Evolutionary conservation across 64 coral and sea anemone species (phyloP).

Genomic region (Dendronephthya gigantea): DNA sequence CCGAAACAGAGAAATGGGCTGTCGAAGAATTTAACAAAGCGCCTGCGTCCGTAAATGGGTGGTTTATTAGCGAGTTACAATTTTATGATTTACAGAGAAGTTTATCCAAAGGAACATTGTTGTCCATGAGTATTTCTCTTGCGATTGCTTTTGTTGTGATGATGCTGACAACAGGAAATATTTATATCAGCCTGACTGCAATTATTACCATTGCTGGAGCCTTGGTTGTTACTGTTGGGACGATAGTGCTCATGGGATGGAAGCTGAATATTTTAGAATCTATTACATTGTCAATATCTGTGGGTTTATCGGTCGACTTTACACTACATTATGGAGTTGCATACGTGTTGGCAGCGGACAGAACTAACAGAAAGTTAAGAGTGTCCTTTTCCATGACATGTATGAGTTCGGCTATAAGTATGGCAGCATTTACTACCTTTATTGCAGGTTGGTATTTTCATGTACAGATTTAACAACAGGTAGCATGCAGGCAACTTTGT

Average conservation of each 20-base stretch:
- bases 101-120: constrained; percentile 58
- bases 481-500: too few species aligned
- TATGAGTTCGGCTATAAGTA: constrained; percentile 90
- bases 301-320: constrained; percentile 91
- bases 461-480: background rate
- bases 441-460: constrained; percentile 51
- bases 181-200: constrained; percentile 72
- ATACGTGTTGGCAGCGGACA: constrained; percentile 72
- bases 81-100: constrained; percentile 88
- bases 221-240: constrained; percentile 70
- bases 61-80: constrained; percentile 75
- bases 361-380: constrained; percentile 52
- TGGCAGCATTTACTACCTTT: constrained; percentile 96
- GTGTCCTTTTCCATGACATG: constrained; percentile 72
- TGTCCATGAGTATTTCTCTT: constrained; percentile 71
- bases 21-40: constrained; percentile 42
- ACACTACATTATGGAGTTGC: constrained; percentile 96
- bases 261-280: constrained; percentile 95
- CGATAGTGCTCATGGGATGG: constrained; percentile 84
- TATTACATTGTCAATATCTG: constrained; percentile 96
- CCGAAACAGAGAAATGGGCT: constrained; percentile 67
- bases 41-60: constrained; percentile 49
- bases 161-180: constrained; percentile 75
- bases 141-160: constrained; percentile 73
- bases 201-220: constrained; percentile 78